Evolutionary conservation across 2,888 invertebrate species (phyloP).

Genomic region (Erebia ligea): DNA sequence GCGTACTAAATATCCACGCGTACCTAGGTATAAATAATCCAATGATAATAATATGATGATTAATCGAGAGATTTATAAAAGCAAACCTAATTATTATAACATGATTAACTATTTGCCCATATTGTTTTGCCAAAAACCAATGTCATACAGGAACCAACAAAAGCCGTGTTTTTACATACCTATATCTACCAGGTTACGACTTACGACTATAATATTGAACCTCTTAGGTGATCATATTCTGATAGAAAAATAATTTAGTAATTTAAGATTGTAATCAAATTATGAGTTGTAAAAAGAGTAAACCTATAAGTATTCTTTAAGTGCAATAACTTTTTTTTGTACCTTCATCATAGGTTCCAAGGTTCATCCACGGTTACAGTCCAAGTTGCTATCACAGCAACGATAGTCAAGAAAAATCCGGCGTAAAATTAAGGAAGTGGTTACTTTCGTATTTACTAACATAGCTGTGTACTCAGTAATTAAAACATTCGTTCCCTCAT

Average conservation of each 20-base stretch:
- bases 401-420: not conserved
- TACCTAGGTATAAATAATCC: not conserved
- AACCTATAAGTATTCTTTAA: too few relatives aligned
- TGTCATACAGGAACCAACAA: not conserved
- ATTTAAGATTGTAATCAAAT: too few relatives aligned
- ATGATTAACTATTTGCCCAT: conserved; percentile 11
- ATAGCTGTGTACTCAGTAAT: not conserved
- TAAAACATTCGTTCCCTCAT: conserved; percentile 50
- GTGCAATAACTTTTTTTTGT: too few relatives aligned
- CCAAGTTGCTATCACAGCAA: not conserved
- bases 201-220: too few relatives aligned
- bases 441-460: too few relatives aligned
- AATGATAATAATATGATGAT: too few relatives aligned
- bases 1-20: conserved; percentile 25
- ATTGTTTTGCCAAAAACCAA: not conserved
- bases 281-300: too few relatives aligned
- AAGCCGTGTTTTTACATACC: not conserved
- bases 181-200: too few relatives aligned
- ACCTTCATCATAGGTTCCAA: too few relatives aligned
- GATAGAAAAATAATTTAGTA: too few relatives aligned
- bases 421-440: not conserved
- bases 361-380: not conserved
- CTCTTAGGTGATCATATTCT: too few relatives aligned
- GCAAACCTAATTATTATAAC: conserved; percentile 34
- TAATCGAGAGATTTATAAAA: conserved; percentile 28